phyloP scores from a whole-genome alignment of 2,113 vertebrate genomes.

The Chinchilla lanigera region DNA sequence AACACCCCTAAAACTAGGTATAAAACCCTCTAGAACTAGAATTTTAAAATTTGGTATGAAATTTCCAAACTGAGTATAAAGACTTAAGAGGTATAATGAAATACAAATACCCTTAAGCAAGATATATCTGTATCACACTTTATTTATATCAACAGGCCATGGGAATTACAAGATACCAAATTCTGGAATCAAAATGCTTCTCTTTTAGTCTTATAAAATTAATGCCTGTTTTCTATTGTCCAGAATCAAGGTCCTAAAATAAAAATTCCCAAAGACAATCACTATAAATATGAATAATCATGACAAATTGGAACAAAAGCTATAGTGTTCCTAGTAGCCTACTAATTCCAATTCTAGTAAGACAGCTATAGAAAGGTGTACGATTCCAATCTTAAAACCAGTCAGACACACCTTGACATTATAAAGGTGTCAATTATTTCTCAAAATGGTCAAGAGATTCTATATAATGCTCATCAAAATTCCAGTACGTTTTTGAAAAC shows the following conservation, averaged over 20 bases:
- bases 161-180: background rate
- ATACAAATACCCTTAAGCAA: constrained; percentile 44
- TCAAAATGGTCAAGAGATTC: background rate
- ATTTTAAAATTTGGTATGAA: constrained; percentile 23
- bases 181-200: constrained; percentile 27
- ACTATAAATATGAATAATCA: background rate
- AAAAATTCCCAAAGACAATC: constrained; percentile 38
- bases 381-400: background rate
- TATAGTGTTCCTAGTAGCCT: background rate
- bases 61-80: constrained; percentile 31
- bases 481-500: constrained; percentile 38
- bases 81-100: constrained; percentile 12
- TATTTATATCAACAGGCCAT: constrained; percentile 4
- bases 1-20: background rate
- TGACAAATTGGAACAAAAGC: constrained; percentile 32
- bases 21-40: background rate
- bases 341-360: background rate
- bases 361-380: background rate
- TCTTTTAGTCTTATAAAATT: constrained; percentile 32
- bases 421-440: constrained; percentile 17
- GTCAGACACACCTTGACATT: background rate
- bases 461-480: background rate
- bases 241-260: constrained; percentile 17
- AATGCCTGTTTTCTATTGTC: constrained; percentile 40
- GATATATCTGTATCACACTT: constrained; percentile 2